A percentile compares a stretch with the other conserved stretches of the same genome.
phyloP scores from a whole-genome alignment of 2,797 vertebrate species.

The Tolypeutes matacus region DNA sequence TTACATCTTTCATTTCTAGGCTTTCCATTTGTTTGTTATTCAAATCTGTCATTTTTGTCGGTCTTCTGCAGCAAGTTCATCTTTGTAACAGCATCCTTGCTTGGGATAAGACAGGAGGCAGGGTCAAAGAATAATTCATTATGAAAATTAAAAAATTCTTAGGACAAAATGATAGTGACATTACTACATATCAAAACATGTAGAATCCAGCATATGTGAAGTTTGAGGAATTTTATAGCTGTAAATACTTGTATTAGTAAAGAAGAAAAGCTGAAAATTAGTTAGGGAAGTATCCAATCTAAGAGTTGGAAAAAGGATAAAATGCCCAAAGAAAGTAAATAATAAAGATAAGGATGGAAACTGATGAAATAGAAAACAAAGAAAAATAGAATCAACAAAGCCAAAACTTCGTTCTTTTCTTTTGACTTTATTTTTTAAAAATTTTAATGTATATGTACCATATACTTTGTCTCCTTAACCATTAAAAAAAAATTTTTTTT shows the following conservation, averaged over 20 bases:
- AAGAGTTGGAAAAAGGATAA: too few relatives aligned
- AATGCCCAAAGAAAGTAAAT: neutral
- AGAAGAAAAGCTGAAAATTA: neutral
- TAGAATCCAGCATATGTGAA: neutral
- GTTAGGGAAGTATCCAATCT: neutral
- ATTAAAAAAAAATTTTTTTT: too few relatives aligned
- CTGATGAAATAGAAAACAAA: neutral
- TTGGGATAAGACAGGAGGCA: neutral
- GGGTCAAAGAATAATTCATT: neutral
- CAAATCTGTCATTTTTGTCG: neutral
- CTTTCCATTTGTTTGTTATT: conserved; percentile 51
- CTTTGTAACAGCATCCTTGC: neutral
- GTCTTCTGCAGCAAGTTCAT: neutral
- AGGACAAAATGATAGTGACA: neutral
- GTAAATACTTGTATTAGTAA: neutral
- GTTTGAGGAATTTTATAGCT: neutral
- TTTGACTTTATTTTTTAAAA: too few relatives aligned
- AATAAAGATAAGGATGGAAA: neutral
- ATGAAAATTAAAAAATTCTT: neutral
- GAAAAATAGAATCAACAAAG: neutral
- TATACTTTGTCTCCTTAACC: too few relatives aligned
- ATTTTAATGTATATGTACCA: too few relatives aligned
- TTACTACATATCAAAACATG: neutral
- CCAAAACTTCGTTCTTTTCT: too few relatives aligned
- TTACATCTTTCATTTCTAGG: conserved; percentile 23